Conservation (phyloP, 2,797 vertebrate genomes). For the Lithobates sylvaticus region DNA sequence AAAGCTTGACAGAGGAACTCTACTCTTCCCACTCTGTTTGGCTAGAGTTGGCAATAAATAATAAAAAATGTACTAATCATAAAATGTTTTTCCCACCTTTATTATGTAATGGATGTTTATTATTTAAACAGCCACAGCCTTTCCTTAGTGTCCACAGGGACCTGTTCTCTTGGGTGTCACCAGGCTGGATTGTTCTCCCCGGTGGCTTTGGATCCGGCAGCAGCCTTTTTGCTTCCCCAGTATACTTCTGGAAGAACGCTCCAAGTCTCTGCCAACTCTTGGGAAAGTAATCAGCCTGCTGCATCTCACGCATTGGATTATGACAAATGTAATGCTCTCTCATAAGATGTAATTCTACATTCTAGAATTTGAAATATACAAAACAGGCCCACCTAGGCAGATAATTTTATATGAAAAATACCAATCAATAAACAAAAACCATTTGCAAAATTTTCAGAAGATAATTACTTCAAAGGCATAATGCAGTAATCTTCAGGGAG, state of each 20-base stretch:
- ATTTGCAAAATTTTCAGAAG: neutral
- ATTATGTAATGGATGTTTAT: neutral
- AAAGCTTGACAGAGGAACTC: too few species aligned
- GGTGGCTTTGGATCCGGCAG: neutral
- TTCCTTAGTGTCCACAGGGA: constrained; percentile 13
- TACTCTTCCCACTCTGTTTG: too few species aligned
- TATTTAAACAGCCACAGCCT: neutral
- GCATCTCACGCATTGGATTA: neutral
- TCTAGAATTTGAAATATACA: neutral
- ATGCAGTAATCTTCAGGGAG: neutral
- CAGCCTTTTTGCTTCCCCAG: constrained; percentile 27
- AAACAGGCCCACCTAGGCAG: neutral
- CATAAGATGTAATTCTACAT: neutral
- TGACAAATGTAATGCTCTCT: neutral
- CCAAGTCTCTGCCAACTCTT: neutral
- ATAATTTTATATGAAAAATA: neutral
- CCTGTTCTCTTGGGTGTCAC: neutral
- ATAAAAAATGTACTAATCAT: neutral
- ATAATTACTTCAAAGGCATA: neutral
- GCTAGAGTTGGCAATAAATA: neutral
- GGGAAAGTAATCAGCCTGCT: neutral
- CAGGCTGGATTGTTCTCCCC: constrained; percentile 16
- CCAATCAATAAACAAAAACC: neutral
- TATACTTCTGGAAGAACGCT: neutral
- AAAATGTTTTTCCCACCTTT: neutral